Evolutionary conservation across 2,113 vertebrate genomes (phyloP).

Genomic region (Grantiella picta): DNA sequence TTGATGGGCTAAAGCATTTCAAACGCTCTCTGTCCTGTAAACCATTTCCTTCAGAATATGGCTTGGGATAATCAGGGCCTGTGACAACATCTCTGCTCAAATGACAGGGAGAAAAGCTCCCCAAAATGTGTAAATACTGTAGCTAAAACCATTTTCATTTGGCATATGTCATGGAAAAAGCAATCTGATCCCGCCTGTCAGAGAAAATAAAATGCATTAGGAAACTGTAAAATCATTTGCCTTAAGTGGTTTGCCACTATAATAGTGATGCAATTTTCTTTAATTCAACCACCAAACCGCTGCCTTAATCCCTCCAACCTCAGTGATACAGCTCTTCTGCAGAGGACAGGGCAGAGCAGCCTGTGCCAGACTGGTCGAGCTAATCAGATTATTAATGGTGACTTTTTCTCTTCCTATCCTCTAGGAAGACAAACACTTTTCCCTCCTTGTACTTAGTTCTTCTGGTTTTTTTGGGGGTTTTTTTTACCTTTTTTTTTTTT

Average conservation of each 20-base stretch:
- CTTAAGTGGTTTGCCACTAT: neutral
- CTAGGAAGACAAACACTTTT: neutral
- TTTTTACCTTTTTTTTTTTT: neutral
- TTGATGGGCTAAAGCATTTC: neutral
- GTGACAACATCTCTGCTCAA: neutral
- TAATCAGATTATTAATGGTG: conserved; percentile 1
- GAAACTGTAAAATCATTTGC: neutral
- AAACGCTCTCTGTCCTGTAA: neutral
- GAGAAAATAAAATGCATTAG: neutral
- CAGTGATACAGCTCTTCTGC: neutral
- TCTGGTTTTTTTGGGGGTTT: rapidly evolving
- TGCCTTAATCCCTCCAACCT: neutral
- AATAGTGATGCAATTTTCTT: neutral
- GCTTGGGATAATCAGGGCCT: neutral
- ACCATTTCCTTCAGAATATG: neutral
- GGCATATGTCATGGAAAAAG: neutral
- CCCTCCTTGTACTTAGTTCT: neutral
- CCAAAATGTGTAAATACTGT: neutral
- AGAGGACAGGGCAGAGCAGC: neutral
- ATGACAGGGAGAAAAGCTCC: neutral
- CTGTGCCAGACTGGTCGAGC: neutral
- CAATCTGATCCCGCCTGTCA: neutral
- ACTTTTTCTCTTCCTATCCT: neutral
- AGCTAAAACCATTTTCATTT: neutral
- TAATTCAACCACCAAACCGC: neutral